Evolutionary conservation across 2,888 invertebrate species (phyloP), one percentile per base, ranked within the genome.

Genomic region (Stenodera caucasica): DNA sequence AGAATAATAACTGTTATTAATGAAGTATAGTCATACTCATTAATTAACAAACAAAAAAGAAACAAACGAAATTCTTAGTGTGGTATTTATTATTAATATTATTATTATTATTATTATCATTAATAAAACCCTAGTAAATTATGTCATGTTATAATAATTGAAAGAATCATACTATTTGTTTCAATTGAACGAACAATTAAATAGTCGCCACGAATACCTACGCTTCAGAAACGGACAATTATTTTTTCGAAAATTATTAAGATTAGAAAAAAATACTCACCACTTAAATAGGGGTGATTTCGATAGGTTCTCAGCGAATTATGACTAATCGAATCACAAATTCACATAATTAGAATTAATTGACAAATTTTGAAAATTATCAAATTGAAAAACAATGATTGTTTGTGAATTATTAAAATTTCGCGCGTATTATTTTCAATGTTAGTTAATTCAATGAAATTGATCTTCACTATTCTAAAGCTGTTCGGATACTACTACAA

Each of bases 181-280:
- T 45, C 45, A 45, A 45, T 45, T 45, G 21, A 45, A 45, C 2
- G 18, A 9, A 45, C 45, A 45, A 45, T 45, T 45, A 45, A 45
- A 21, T 45, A 45, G 45, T 45, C 45, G 45, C 45, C 45, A 45
- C 45, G 45, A 45, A 45, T 45, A 45, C 45, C 45, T 45, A 45
- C 45, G 45, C 45, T 45, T 11, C 21, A 45, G 1, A 0, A 37
- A 37, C 21, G 21, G 12, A 21, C 21, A 21, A 40, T 18, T 18
- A 45, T 45, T 45, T 5, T 26, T 26, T 26, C 26, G 7, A 45
- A 45, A 21, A 21, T 5, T 7, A 21, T 21, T 21, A 3, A 26
- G 7, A 11, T 15, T 37, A 7, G 1, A 7, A 8, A 15, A 15
- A 7, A 0, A 15, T 45, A 45, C 45, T 45, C 45, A 45, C 45